phyloP scores from a whole-genome alignment of 2,888 invertebrate genomes.

The Pseudeuparius sepicola region DNA sequence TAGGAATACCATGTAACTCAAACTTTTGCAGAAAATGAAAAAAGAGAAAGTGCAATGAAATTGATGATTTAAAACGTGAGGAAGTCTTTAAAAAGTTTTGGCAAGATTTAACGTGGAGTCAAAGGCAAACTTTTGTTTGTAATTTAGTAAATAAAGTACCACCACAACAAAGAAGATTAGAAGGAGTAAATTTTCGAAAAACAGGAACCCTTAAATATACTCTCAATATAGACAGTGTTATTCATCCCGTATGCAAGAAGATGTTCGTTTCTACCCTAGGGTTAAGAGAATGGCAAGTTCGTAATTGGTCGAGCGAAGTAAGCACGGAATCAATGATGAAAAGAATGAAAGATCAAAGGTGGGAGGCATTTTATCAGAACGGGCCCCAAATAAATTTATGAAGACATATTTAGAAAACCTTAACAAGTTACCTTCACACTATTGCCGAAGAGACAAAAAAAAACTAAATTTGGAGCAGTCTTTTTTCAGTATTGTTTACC shows the following conservation, averaged over 20 bases:
- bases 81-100: constrained; percentile 9
- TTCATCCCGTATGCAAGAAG: constrained; percentile 7
- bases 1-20: constrained; percentile 6
- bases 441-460: constrained; percentile 19
- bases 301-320: constrained; percentile 8
- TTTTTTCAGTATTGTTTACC: constrained; percentile 18
- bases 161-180: constrained; percentile 6
- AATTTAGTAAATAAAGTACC: constrained; percentile 7
- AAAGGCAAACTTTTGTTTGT: constrained; percentile 6
- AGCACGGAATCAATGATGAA: constrained; percentile 9
- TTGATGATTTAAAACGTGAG: constrained; percentile 6
- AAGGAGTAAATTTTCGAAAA: constrained; percentile 7
- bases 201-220: constrained; percentile 8
- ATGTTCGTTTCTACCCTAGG: constrained; percentile 8
- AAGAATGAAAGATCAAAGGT: constrained; percentile 7
- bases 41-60: constrained; percentile 8
- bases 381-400: constrained; percentile 7
- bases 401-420: constrained; percentile 18
- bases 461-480: constrained; percentile 23
- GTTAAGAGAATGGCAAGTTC: constrained; percentile 5
- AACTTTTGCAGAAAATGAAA: constrained; percentile 8
- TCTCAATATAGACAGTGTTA: constrained; percentile 5
- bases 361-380: constrained; percentile 9
- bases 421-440: constrained; percentile 25
- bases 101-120: constrained; percentile 5